phyloP scores from a whole-genome alignment of 2,797 vertebrate genomes.

The Manis javanica region DNA sequence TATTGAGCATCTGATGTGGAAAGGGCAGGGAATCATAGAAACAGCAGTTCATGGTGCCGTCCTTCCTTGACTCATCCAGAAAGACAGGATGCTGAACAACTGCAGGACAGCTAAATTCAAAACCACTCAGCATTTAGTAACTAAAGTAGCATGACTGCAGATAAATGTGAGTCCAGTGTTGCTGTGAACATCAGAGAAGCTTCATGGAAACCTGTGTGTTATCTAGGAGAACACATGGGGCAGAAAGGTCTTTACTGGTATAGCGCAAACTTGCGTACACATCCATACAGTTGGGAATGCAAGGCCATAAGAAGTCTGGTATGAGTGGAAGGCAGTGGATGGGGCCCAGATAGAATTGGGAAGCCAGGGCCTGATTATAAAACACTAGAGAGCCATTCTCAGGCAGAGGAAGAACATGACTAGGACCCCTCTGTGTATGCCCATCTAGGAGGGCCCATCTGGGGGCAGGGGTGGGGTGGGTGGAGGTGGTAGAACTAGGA shows the following conservation, averaged over 20 bases:
- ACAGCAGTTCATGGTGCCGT: neutral
- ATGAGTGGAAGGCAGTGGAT: neutral
- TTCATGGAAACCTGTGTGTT: neutral
- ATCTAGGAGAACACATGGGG: neutral
- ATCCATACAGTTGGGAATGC: neutral
- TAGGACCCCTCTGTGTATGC: neutral
- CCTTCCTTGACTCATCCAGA: neutral
- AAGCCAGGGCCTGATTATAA: neutral
- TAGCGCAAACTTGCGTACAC: neutral
- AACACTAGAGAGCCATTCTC: neutral
- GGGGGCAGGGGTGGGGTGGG: neutral
- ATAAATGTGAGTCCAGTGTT: neutral
- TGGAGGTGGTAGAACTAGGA: neutral
- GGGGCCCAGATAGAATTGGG: neutral
- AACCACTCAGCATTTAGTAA: neutral
- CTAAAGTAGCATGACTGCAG: neutral
- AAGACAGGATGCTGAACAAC: neutral
- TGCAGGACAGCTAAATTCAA: neutral
- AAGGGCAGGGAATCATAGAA: neutral
- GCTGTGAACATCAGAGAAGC: neutral
- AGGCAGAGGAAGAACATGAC: neutral
- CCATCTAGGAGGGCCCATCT: accelerated
- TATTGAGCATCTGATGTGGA: neutral
- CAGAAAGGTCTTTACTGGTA: neutral
- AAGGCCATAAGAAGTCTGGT: neutral